phyloP scores from a whole-genome alignment of 37 sponge, comb jelly and placozoan genomes.

The Petrosia ficiformis region DNA sequence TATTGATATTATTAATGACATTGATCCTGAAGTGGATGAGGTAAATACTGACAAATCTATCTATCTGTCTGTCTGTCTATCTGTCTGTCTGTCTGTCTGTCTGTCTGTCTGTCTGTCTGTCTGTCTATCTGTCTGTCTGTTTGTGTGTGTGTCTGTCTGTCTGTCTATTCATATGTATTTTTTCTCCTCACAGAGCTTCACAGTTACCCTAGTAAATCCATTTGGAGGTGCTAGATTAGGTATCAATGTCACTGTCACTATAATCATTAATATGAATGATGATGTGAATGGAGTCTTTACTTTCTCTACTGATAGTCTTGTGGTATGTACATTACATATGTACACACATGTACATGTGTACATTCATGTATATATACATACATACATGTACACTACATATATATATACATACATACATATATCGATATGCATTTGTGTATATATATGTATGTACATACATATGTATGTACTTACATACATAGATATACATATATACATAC shows the following conservation, averaged over 20 bases:
- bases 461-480: too few species aligned
- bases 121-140: not conserved
- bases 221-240: constrained; percentile 75
- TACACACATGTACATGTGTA: too few species aligned
- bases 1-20: constrained; percentile 68
- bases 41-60: constrained; percentile 18
- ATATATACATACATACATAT: too few species aligned
- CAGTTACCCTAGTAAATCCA: constrained; percentile 36
- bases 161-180: too few species aligned
- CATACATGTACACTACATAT: too few species aligned
- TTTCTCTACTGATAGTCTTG: constrained; percentile 48
- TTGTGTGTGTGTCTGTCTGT: not conserved
- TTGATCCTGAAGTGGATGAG: constrained; percentile 69
- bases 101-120: too few species aligned
- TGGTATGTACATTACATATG: too few species aligned
- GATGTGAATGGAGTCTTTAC: constrained; percentile 84
- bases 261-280: constrained; percentile 77
- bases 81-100: not conserved
- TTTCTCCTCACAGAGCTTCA: too few species aligned
- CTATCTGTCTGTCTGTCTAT: not conserved
- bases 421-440: too few species aligned
- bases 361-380: too few species aligned
- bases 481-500: not conserved
- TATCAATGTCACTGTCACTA: constrained; percentile 9
- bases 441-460: not conserved